Conservation (phyloP, 2,113 vertebrate genomes). For the Pluvianellus socialis region DNA sequence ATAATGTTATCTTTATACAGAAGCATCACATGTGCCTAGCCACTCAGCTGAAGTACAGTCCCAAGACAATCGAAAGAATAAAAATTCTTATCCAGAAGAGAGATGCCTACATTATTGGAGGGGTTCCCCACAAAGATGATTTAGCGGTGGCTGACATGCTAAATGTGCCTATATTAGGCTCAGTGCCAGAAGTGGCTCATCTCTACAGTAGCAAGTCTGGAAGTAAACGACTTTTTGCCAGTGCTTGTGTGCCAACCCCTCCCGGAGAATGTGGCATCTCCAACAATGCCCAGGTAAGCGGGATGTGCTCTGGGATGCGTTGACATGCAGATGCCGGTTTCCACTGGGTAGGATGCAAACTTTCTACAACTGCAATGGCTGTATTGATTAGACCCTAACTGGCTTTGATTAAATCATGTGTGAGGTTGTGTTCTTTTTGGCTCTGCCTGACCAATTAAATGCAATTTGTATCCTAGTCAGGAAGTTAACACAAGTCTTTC, state of each 20-base stretch:
- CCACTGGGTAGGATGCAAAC: background rate
- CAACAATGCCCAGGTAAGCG: slow-evolving; percentile 79
- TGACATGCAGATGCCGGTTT: background rate
- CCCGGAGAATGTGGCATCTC: slow-evolving; percentile 80
- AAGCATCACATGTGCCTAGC: slow-evolving; percentile 85
- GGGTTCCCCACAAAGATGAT: slow-evolving; percentile 82
- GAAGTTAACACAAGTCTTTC: background rate
- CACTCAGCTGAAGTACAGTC: slow-evolving; percentile 88
- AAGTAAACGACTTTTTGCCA: slow-evolving; percentile 78
- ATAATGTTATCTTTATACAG: slow-evolving; percentile 69
- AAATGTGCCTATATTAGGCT: slow-evolving; percentile 82
- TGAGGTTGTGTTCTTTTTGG: background rate
- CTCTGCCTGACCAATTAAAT: background rate
- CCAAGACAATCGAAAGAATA: slow-evolving; percentile 81
- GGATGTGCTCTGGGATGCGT: rapidly evolving
- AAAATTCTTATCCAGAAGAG: slow-evolving; percentile 78
- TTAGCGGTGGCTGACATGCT: slow-evolving; percentile 86
- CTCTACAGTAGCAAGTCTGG: slow-evolving; percentile 87
- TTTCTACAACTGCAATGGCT: no score
- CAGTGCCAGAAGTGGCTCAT: slow-evolving; percentile 80
- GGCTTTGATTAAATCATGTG: background rate
- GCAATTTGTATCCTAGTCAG: background rate
- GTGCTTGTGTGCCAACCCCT: slow-evolving; percentile 76
- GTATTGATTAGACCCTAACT: background rate
- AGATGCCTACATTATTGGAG: slow-evolving; percentile 82